phyloP scores from a whole-genome alignment of 2,797 vertebrate genomes.

The Argentina silus region DNA sequence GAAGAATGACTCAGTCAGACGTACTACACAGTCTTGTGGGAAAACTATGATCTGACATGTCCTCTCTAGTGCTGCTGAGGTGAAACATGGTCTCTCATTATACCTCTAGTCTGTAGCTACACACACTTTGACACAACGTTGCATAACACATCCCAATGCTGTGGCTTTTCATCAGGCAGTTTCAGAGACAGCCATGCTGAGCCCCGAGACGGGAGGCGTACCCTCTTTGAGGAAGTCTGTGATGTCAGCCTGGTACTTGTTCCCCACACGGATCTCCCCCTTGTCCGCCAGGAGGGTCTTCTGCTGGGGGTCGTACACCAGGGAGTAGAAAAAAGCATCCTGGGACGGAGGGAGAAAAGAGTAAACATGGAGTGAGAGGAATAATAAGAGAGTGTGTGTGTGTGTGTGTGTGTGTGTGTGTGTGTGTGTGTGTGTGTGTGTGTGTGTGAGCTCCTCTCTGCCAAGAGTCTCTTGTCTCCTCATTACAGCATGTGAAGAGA shows the following conservation, averaged over 20 bases:
- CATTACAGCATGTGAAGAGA: constrained; percentile 77
- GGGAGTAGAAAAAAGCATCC: constrained; percentile 99
- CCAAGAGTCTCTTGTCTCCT: constrained; percentile 72
- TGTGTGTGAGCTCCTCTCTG: constrained; percentile 40
- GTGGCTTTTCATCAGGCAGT: neutral
- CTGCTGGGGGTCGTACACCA: constrained; percentile 98
- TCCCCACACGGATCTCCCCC: constrained; percentile 96
- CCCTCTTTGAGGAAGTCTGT: constrained; percentile 94
- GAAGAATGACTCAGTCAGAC: too few relatives aligned
- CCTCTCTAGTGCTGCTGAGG: neutral
- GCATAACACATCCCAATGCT: neutral
- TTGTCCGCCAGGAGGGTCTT: constrained; percentile 97
- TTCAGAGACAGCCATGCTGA: neutral
- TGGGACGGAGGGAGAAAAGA: constrained; percentile 55
- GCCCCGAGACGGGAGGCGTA: constrained; percentile 51
- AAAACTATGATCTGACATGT: neutral
- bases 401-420: constrained; percentile 16
- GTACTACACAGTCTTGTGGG: too few relatives aligned
- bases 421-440: constrained; percentile 10
- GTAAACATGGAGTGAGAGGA: neutral
- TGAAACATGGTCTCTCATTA: constrained; percentile 4
- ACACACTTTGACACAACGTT: neutral
- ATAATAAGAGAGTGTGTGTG: constrained; percentile 6
- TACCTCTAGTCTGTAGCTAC: neutral
- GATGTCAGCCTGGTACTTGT: constrained; percentile 97